A percentile compares a stretch with the other conserved stretches of the same genome.
These are phyloP conservation scores for Acronicta psi DNA, from an alignment of 2,888 invertebrate species.

Conservation along the genomic window DNA sequence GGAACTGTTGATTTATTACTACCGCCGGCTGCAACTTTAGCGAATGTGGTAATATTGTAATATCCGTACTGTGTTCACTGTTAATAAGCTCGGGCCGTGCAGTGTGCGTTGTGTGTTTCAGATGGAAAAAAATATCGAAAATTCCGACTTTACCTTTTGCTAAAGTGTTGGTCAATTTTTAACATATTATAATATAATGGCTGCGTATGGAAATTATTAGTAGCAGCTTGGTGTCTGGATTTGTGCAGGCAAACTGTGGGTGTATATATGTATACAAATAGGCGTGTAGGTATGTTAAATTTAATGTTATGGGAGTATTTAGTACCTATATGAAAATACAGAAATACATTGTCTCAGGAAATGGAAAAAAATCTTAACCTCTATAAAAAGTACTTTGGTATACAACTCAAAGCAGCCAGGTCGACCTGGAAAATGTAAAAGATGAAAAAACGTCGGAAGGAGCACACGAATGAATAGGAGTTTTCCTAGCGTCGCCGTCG, in stretches of 20 bases:
- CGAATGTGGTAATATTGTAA: slow-evolving; percentile 32
- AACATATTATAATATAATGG: too few species aligned
- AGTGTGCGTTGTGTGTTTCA: background rate
- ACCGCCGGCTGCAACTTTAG: slow-evolving; percentile 28
- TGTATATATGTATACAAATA: too few species aligned
- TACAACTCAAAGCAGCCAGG: slow-evolving; percentile 33
- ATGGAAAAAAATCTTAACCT: slow-evolving; percentile 2
- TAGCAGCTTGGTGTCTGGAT: too few species aligned
- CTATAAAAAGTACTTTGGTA: slow-evolving; percentile 14
- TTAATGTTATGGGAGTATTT: too few species aligned
- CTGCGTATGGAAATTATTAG: too few species aligned
- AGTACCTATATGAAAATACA: too few species aligned
- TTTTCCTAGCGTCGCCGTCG: slow-evolving; percentile 63
- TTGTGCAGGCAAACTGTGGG: too few species aligned
- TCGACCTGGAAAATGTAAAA: slow-evolving; percentile 62
- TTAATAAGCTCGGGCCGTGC: slow-evolving; percentile 15
- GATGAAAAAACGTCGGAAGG: slow-evolving; percentile 66
- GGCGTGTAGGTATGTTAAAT: too few species aligned
- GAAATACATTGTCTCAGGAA: too few species aligned
- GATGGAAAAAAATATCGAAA: too few species aligned
- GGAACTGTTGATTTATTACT: slow-evolving; percentile 36
- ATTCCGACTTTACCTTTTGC: background rate
- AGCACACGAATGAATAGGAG: slow-evolving; percentile 71
- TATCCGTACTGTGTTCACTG: slow-evolving; percentile 42
- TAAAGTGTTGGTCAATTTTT: background rate